A percentile compares a stretch with the other conserved stretches of the same genome.
These are phyloP conservation scores for Trichomycterus rosablanca DNA, from an alignment of 2,113 vertebrate species.

Conservation along the genomic window DNA sequence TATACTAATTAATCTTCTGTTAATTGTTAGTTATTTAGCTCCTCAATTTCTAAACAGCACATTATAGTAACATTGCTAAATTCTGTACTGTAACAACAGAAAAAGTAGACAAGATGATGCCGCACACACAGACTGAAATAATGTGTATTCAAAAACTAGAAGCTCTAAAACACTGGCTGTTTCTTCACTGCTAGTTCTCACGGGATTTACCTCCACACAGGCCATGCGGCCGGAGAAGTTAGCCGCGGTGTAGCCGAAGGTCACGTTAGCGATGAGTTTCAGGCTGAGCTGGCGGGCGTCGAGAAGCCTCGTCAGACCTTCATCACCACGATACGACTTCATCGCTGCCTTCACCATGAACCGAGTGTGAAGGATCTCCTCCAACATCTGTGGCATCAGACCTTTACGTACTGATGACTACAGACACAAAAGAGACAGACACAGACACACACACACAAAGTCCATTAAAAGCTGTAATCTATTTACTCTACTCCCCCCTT, in stretches of 20 bases:
- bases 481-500: no score
- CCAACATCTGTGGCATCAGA: constrained; percentile 89
- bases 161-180: no score
- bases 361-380: constrained; percentile 91
- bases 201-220: constrained; percentile 85
- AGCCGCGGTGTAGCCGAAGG: constrained; percentile 89
- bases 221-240: constrained; percentile 96
- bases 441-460: constrained; percentile 10
- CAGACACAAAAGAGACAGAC: constrained; percentile 8
- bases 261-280: constrained; percentile 94
- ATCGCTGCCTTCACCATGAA: constrained; percentile 96
- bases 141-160: no score
- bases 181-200: no score
- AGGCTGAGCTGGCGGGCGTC: constrained; percentile 93
- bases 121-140: no score
- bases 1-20: no score
- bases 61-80: no score
- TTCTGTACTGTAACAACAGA: no score
- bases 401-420: constrained; percentile 90
- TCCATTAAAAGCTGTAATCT: no score
- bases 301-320: constrained; percentile 81
- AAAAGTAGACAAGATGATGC: no score
- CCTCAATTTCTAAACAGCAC: no score
- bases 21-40: no score
- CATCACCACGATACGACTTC: constrained; percentile 86